Evolutionary conservation across 2,113 vertebrate genomes (phyloP).

Genomic region (Acrocephalus kingi): DNA sequence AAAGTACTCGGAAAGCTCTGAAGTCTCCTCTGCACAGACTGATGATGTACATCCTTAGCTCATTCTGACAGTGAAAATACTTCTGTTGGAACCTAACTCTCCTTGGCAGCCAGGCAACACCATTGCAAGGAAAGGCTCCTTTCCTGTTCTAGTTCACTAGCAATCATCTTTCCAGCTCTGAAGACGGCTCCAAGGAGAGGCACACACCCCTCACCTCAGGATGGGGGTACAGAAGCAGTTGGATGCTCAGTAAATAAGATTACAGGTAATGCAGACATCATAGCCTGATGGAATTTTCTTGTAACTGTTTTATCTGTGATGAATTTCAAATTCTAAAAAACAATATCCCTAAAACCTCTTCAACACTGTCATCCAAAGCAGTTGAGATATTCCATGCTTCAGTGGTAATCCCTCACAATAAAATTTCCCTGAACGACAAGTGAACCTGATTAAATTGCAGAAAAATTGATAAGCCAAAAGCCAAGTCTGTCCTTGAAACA

Average conservation of each 20-base stretch:
- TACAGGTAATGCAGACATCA: background rate
- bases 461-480: background rate
- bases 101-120: background rate
- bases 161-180: background rate
- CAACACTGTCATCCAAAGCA: background rate
- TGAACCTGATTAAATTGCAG: background rate
- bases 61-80: background rate
- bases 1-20: background rate
- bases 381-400: background rate
- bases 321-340: background rate
- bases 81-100: background rate
- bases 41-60: background rate
- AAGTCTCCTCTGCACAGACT: background rate
- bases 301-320: background rate
- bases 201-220: background rate
- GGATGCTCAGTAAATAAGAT: background rate
- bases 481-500: background rate
- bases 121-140: background rate
- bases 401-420: background rate
- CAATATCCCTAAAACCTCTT: background rate
- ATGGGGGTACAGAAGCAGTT: background rate
- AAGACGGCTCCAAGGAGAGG: background rate
- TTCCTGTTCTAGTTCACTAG: background rate
- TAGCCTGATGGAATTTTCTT: background rate
- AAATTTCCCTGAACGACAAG: background rate